Evolutionary conservation across 2,888 invertebrate genomes (phyloP), one percentile per base, ranked within the genome.

Genomic region (Tinea semifulvella): DNA sequence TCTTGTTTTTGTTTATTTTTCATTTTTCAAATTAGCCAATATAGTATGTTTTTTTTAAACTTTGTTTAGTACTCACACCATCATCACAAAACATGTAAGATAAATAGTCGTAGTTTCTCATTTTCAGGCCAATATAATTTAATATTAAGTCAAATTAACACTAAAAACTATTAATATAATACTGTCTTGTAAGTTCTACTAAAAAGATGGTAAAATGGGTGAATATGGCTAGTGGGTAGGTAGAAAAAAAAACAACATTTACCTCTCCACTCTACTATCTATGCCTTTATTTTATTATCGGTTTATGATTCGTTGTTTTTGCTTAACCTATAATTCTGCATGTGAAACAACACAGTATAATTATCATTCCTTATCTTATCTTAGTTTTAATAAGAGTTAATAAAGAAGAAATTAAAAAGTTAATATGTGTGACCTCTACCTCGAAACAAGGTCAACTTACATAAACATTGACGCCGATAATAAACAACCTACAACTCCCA

Each of bases 391-490:
- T 11, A 11, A 27, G 27, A 27, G 3, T n/a, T 31, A 11, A n/a
- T 26, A 26, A 6, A 26, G 6, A 26, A 26, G 6, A 26, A 26
- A 6, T 26, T 26, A 11, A 26, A 26, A n/a, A 31, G 10, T 7
- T 38, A 38, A 38, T 45, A 46, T 28, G 47, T 11, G 18, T 61
- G 74, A 74, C 75, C 76, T 74, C 64, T 70, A 65, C 55, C 47
- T 48, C 27, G 28, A 18, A 46, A 47, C 63, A 76, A 74, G 74
- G 74, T 73, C 69, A 60, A 47, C 48, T 51, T 50, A 58, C 57
- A 65, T 67, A 66, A 65, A 65, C 62, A 67, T n/a, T 18, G 40
- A 16, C 17, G 27, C 11, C 40, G 46, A 43, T 43, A 46, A 25
- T n/a, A 31, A 31, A 2, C 14, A 2, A 31, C 7, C n/a, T n/a